A percentile compares a stretch with the other conserved stretches of the same genome.
Evolutionary conservation across 2,113 vertebrate species (phyloP).

Genomic region (Melanocharis versteri): DNA sequence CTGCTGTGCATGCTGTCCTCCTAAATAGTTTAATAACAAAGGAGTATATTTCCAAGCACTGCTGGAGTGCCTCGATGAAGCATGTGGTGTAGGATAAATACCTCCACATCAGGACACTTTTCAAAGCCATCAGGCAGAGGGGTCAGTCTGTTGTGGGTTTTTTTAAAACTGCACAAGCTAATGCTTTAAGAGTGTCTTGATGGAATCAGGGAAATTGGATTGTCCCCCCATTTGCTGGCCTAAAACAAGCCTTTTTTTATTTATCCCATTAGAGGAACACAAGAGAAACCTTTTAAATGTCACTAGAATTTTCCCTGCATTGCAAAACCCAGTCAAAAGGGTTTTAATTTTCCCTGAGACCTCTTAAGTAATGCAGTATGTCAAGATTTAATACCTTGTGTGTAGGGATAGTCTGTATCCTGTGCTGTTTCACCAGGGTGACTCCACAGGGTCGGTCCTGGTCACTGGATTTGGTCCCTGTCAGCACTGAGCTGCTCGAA

Average conservation of each 20-base stretch:
- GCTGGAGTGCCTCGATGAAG: conserved; percentile 57
- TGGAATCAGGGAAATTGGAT: conserved; percentile 99
- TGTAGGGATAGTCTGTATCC: conserved; percentile 53
- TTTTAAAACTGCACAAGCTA: conserved; percentile 80
- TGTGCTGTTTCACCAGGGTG: conserved; percentile 37
- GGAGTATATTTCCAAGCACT: conserved; percentile 51
- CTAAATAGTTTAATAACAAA: conserved; percentile 65
- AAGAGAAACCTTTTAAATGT: conserved; percentile 88
- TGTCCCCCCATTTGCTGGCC: conserved; percentile 95
- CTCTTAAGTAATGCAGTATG: conserved; percentile 78
- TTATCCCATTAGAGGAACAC: conserved; percentile 91
- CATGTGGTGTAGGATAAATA: conserved; percentile 67
- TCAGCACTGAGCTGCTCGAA: not conserved
- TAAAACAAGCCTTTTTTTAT: conserved; percentile 85
- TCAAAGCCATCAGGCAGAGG: conserved; percentile 76
- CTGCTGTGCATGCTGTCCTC: conserved; percentile 11
- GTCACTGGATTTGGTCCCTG: not conserved
- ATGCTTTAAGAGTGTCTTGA: conserved; percentile 91
- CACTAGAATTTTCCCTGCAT: conserved; percentile 85
- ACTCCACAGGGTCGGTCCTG: not conserved
- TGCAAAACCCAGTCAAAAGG: conserved; percentile 82
- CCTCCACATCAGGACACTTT: conserved; percentile 74
- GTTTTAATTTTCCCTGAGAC: conserved; percentile 78
- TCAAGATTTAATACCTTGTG: conserved; percentile 75
- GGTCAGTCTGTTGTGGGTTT: conserved; percentile 78